These are phyloP conservation scores for Tinamus major DNA, from an alignment of 2,797 vertebrate genomes.

Conservation along the genomic window DNA sequence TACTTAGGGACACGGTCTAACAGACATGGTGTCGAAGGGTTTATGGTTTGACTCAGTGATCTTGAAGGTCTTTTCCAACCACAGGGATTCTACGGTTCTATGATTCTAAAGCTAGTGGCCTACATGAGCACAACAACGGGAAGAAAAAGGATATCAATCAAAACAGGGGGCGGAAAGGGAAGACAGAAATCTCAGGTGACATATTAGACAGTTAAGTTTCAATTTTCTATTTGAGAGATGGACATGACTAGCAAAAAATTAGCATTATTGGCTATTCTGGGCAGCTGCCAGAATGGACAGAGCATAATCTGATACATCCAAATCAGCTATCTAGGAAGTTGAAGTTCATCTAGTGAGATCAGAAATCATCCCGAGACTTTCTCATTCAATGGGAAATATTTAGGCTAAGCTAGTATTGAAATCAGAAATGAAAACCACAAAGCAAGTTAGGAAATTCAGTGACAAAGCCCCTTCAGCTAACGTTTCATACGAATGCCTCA, in stretches of 20 bases:
- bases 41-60: no score
- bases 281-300: not conserved
- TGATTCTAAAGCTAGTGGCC: not conserved
- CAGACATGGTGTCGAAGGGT: no score
- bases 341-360: not conserved
- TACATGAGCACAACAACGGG: not conserved
- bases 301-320: not conserved
- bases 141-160: not conserved
- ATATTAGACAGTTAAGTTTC: not conserved
- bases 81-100: no score
- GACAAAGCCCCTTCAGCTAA: not conserved
- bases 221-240: not conserved
- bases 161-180: not conserved
- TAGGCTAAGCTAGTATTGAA: not conserved
- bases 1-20: no score
- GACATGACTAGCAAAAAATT: not conserved
- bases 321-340: not conserved
- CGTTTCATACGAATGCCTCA: not conserved
- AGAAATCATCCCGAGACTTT: not conserved
- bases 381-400: not conserved
- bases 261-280: not conserved
- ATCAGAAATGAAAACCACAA: not conserved
- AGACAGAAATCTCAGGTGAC: not conserved
- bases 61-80: no score
- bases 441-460: not conserved